Percentiles rank a stretch among this genome's conserved stretches.
Conservation (phyloP, 2,113 vertebrate species). For the Phrynosoma blainvillii region DNA sequence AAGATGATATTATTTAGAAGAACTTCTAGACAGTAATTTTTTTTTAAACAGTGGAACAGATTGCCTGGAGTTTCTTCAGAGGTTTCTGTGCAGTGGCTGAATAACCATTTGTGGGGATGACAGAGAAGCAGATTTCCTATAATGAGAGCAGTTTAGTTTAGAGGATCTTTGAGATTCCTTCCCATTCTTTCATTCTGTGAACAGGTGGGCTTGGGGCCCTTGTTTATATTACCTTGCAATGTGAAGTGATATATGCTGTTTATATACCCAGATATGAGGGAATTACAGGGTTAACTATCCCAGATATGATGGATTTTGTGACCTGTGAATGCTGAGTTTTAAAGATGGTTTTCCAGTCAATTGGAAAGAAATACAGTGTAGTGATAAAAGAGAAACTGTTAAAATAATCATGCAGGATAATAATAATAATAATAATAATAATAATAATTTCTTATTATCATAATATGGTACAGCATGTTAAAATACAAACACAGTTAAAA, state of each 20-base stretch:
- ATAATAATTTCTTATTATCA: too few relatives aligned
- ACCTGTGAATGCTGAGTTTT: background rate
- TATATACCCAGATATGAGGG: background rate
- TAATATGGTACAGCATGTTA: too few relatives aligned
- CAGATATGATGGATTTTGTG: constrained; percentile 11
- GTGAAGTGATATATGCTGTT: background rate
- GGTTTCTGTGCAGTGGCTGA: background rate
- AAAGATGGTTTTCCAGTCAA: constrained; percentile 30
- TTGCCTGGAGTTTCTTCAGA: background rate
- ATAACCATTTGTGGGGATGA: too few relatives aligned
- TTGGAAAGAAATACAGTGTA: constrained; percentile 24
- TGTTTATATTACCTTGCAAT: background rate
- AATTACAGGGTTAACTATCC: background rate
- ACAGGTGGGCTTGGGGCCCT: background rate
- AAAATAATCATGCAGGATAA: constrained; percentile 9
- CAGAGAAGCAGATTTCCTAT: too few relatives aligned
- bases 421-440: too few relatives aligned
- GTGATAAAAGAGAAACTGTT: constrained; percentile 29
- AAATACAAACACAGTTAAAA: too few relatives aligned
- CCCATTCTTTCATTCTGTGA: background rate
- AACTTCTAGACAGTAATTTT: background rate
- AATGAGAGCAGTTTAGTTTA: background rate
- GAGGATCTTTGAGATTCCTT: background rate
- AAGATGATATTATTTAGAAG: background rate
- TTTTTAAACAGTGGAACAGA: background rate